Base-by-base conservation (phyloP, 2,113 vertebrate species). In the Pseudois nayaur region DNA sequence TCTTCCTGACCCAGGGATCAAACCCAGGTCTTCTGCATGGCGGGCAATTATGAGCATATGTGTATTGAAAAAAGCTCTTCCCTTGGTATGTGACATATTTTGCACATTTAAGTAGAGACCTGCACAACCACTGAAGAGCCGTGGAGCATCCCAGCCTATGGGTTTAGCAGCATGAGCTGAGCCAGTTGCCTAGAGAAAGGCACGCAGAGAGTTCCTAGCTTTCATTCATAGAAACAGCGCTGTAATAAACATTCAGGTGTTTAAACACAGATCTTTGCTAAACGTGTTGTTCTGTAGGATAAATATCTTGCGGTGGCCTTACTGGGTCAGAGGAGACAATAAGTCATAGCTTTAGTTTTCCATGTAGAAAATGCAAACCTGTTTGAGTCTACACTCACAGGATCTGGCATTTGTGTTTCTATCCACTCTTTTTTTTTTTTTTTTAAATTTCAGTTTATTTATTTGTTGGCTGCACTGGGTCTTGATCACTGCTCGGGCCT, bases 91-190 rank as follows among this genome's bases (percentile, higher is more conserved):
- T 6, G 11, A 31, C 19, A 36, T 4, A 45, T 40, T 17, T 59
- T n/a, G 0, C 3, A 0, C 2, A 25, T n/a, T 27, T 88, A 29
- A 25, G 29, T 21, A 3, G 2, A 57, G 29, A 27, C 8, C 8
- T 57, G 43, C 25, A 8, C 4, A 7, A 19, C 15, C 16, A 33
- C 1, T 6, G 15, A 15, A 55, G 79, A 67, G 12, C 10, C 0
- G 1, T 2, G 2, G 9, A 3, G 2, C 2, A 2, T 16, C 33
- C 13, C 13, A 0, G 14, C 8, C 0, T 3, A 0, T 6, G 52
- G 16, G 14, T 45, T 62, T 15, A 19, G 79, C 43, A 17, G 31
- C 12, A 8, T 45, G 31, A 19, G 21, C 31, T 15, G 33, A 82
- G 8, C n/a, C 29, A 14, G 59, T 6, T n/a, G 76, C 4, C 33